phyloP scores from a whole-genome alignment of 2,797 vertebrate species.

The Danio kyathit region DNA sequence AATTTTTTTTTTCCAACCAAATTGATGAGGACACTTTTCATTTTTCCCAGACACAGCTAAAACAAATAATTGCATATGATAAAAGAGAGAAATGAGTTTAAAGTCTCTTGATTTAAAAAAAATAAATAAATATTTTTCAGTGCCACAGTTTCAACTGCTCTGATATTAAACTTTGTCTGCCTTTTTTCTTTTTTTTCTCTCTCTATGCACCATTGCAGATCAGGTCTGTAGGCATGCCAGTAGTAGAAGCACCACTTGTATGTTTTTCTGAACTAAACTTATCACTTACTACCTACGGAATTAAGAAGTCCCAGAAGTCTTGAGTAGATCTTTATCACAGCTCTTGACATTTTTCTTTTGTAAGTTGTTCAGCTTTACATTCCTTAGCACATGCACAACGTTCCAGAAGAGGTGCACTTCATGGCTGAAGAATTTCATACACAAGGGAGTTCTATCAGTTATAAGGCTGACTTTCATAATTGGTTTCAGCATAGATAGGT shows the following conservation, averaged over 20 bases:
- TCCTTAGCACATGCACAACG: constrained; percentile 25
- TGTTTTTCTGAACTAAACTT: neutral
- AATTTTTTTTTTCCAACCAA: no score
- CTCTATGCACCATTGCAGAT: neutral
- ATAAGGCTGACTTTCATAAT: neutral
- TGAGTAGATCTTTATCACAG: constrained; percentile 21
- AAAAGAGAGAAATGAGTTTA: constrained; percentile 44
- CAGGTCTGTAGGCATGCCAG: constrained; percentile 10
- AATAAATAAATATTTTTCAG: constrained; percentile 48
- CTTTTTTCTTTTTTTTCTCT: neutral
- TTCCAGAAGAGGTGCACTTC: constrained; percentile 6
- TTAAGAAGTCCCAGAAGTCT: constrained; percentile 1
- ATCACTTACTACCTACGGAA: neutral
- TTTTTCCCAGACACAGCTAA: neutral
- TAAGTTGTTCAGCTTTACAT: constrained; percentile 23
- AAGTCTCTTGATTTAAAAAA: constrained; percentile 70
- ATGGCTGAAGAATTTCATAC: neutral
- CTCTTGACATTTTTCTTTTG: constrained; percentile 13
- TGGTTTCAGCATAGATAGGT: neutral
- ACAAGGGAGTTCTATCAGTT: neutral
- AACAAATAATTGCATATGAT: neutral
- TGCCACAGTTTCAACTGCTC: neutral
- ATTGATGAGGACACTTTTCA: no score
- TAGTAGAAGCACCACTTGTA: neutral
- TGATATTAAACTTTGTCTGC: no score